Percentiles rank a stretch among this genome's conserved stretches.
Conservation (phyloP, 92 coral and sea anemone genomes). For the Micromussa lordhowensis region DNA sequence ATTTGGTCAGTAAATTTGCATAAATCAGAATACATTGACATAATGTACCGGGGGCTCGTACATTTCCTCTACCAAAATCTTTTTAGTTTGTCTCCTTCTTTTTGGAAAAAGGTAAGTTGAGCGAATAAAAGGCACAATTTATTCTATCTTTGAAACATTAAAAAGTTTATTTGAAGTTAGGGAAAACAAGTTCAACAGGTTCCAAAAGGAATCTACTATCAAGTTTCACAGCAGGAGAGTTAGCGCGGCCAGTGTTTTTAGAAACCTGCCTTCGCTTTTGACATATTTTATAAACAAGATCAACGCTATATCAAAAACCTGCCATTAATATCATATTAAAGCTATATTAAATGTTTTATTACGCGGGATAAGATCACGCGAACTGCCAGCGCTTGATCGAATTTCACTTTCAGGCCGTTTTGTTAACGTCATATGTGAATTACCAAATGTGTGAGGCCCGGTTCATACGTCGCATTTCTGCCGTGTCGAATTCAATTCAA, state of each 20-base stretch:
- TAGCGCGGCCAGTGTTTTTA: too few relatives aligned
- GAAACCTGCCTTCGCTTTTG: background rate
- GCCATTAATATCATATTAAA: background rate
- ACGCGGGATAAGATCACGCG: background rate
- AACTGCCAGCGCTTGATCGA: background rate
- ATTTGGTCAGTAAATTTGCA: background rate
- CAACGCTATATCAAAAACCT: background rate
- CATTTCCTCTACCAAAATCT: too few relatives aligned
- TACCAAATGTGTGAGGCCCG: constrained; percentile 1
- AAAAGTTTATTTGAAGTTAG: background rate
- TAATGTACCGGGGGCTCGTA: background rate
- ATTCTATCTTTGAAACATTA: background rate
- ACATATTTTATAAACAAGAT: background rate
- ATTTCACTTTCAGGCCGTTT: background rate
- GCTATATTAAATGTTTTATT: background rate
- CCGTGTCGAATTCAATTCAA: constrained; percentile 37
- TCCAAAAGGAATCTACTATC: background rate
- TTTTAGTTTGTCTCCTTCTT: too few relatives aligned
- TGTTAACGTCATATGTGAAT: background rate
- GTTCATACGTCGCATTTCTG: constrained; percentile 45
- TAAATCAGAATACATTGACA: background rate
- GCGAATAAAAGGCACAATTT: background rate
- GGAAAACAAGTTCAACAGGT: background rate
- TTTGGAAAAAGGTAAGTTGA: background rate
- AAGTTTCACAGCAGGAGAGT: background rate